Evolutionary conservation across 2,113 vertebrate species (phyloP), one percentile per base, ranked within the genome.

Genomic region (Protobothrops flavoviridis): DNA sequence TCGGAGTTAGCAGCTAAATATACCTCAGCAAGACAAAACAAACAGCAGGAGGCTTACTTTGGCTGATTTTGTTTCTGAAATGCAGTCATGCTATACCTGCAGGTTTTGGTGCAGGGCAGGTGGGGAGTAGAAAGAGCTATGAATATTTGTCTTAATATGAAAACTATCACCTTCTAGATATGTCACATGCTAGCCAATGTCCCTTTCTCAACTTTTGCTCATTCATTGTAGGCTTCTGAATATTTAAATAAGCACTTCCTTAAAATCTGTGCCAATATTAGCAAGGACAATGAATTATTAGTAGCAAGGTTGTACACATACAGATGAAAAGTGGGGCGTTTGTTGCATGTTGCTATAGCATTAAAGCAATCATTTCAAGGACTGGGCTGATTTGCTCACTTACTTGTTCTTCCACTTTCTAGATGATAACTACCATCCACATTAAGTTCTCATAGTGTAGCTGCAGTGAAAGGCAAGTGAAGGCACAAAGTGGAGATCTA

Each of bases 231-330:
- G 12, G 0, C 23, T n/a, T 90, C 7, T 33, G 59, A 50, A 1
- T 91, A 74, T 93, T 95, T 88, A 89, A 69, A 55, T 74, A 90
- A 87, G 8, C 17, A 39, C 57, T 92, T 92, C 13, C 87, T 93
- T 10, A 87, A 90, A 45, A n/a, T 91, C 17, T 89, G 39, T 85
- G 85, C 94, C 90, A 85, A 61, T 94, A 89, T 90, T 90, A 94
- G 91, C 89, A 93, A 93, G 29, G 64, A 57, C 59, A 81, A 29
- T 91, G 45, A 94, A 50, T 86, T 93, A 3, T n/a, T 29, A 61
- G 90, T 23, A 57, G 69, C 55, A 45, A 4, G 57, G 61, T 5
- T 87, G 57, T 0, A 1, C 57, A 53, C 0, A 0, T 43, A 55
- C 50, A 23, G 88, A 57, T 85, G 57, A 85, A 91, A 85, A 85